Evolutionary conservation across 2,888 invertebrate genomes (phyloP).

Genomic region (Hyalella azteca): DNA sequence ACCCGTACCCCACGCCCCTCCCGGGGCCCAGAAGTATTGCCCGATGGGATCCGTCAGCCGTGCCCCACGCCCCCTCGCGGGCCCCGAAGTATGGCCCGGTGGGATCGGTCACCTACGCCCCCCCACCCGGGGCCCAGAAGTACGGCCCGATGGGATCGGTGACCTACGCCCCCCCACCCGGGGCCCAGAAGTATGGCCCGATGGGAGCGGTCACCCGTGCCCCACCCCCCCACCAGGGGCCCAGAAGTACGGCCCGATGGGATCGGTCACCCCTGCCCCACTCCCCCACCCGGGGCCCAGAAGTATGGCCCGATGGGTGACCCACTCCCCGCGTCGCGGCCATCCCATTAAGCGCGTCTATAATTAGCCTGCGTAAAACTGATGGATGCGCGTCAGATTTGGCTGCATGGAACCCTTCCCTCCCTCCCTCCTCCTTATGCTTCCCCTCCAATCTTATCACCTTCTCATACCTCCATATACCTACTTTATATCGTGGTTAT

Average conservation of each 20-base stretch:
- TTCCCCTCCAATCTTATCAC: no score
- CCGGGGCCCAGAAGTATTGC: no score
- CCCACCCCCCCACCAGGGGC: background rate
- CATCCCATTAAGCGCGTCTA: constrained; percentile 3
- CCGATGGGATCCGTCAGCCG: no score
- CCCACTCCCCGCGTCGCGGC: background rate
- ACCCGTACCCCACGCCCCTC: no score
- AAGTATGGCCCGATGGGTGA: background rate
- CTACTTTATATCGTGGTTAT: no score
- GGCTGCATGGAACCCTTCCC: background rate
- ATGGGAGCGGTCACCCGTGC: background rate
- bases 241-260: background rate
- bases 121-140: background rate
- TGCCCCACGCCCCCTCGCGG: no score
- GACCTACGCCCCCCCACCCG: background rate
- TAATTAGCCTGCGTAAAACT: constrained; percentile 24
- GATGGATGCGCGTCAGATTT: background rate
- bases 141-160: background rate
- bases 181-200: background rate
- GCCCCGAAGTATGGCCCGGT: background rate
- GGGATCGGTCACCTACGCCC: background rate
- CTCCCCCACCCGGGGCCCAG: background rate
- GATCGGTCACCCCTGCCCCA: background rate
- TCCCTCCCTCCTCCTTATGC: no score
- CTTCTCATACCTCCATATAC: no score